Evolutionary conservation across 1,140 invertebrate genomes (phyloP).

Genomic region (Dinothrombium tinctorium): DNA sequence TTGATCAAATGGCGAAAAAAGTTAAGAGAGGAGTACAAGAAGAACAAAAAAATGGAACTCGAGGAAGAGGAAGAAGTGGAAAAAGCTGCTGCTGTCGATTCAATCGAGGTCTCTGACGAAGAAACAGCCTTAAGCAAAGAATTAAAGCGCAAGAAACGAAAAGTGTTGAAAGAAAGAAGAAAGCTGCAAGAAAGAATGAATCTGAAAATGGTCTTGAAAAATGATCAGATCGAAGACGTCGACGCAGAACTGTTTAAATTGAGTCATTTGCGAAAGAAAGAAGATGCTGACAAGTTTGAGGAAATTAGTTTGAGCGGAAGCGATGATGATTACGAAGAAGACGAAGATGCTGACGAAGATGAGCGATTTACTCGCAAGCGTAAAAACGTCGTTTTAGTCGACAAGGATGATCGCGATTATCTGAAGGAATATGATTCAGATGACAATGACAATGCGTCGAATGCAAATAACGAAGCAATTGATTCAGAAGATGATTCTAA

Average conservation of each 20-base stretch:
- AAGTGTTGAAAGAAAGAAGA: constrained; percentile 51
- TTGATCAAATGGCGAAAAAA: constrained; percentile 13
- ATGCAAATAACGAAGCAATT: constrained; percentile 38
- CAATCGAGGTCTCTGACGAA: constrained; percentile 35
- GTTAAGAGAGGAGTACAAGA: constrained; percentile 10
- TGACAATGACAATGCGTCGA: too few relatives aligned
- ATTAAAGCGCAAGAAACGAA: constrained; percentile 61
- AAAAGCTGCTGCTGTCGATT: constrained; percentile 31
- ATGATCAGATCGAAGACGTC: constrained; percentile 54
- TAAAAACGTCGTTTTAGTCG: too few relatives aligned
- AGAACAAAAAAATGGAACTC: constrained; percentile 22
- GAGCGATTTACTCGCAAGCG: too few relatives aligned
- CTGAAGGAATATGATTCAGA: too few relatives aligned
- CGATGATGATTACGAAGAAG: too few relatives aligned
- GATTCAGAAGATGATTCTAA: constrained; percentile 31
- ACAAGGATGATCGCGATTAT: too few relatives aligned
- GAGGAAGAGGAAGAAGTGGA: constrained; percentile 37
- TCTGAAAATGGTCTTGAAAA: constrained; percentile 83
- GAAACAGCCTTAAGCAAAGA: constrained; percentile 29
- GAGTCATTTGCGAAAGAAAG: constrained; percentile 19
- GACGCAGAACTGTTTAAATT: constrained; percentile 46
- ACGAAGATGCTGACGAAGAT: too few relatives aligned
- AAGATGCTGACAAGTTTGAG: constrained; percentile 7
- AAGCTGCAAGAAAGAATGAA: constrained; percentile 73
- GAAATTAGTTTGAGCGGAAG: constrained; percentile 22